A percentile compares a stretch with the other conserved stretches of the same genome.
These are phyloP conservation scores for Clarias batrachus DNA, from an alignment of 2,113 vertebrate genomes.

Conservation along the genomic window DNA sequence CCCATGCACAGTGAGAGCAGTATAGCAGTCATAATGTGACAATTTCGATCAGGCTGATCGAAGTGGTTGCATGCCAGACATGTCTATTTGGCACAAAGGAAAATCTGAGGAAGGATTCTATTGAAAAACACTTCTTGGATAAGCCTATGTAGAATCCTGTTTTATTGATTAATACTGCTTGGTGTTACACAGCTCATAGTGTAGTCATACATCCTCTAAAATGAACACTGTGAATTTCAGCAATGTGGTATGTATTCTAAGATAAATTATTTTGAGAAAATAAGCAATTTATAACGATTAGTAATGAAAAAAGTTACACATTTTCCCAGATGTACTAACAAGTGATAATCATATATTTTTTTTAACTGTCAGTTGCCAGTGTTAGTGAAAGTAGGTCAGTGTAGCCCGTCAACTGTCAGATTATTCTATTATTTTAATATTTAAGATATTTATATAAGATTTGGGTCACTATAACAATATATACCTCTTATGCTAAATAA, in stretches of 20 bases:
- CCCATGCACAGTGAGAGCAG: neutral
- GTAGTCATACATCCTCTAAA: neutral
- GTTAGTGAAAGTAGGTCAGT: too few relatives aligned
- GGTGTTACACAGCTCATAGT: neutral
- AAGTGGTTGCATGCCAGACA: conserved; percentile 1
- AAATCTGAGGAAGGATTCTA: neutral
- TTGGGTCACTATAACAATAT: too few relatives aligned
- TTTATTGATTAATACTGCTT: neutral
- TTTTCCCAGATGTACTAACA: too few relatives aligned
- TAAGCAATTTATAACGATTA: neutral
- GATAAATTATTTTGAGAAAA: neutral
- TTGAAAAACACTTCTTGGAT: conserved; percentile 5
- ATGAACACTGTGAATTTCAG: neutral
- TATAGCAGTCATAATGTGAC: neutral
- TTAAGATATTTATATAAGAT: too few relatives aligned
- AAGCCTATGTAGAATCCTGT: neutral
- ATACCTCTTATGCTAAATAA: too few relatives aligned
- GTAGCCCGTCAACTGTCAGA: too few relatives aligned
- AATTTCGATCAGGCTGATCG: conserved; percentile 14
- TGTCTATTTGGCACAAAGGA: conserved; percentile 14
- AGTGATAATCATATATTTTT: too few relatives aligned
- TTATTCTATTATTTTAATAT: too few relatives aligned
- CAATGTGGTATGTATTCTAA: neutral
- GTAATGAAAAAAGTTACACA: neutral
- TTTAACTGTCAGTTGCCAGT: neutral